A percentile compares a stretch with the other conserved stretches of the same genome.
These are phyloP conservation scores for Micromussa lordhowensis DNA, from an alignment of 92 coral and sea anemone genomes.

Conservation along the genomic window DNA sequence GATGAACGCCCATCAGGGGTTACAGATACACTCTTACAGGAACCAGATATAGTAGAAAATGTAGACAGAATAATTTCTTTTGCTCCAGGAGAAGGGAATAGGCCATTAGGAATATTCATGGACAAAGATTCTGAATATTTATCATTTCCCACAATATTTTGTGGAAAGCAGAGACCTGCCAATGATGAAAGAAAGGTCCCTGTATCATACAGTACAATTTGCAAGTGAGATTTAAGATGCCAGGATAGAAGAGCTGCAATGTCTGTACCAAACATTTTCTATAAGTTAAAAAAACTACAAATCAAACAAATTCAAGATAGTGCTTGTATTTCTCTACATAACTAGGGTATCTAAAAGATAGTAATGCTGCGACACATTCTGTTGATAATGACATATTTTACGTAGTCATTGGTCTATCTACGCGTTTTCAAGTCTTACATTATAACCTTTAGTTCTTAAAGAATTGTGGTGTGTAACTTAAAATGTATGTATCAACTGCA, in stretches of 20 bases:
- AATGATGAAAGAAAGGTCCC: slow-evolving; percentile 45
- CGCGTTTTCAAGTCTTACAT: too few relatives aligned
- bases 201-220: slow-evolving; percentile 52
- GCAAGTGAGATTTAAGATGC: slow-evolving; percentile 59
- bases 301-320: slow-evolving; percentile 60
- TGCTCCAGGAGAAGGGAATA: slow-evolving; percentile 62
- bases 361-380: too few relatives aligned
- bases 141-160: slow-evolving; percentile 70
- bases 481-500: too few relatives aligned
- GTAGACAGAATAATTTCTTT: slow-evolving; percentile 34
- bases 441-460: too few relatives aligned
- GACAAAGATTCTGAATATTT: slow-evolving; percentile 69
- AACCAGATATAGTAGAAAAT: slow-evolving; percentile 58
- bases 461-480: too few relatives aligned
- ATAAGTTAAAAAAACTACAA: slow-evolving; percentile 61
- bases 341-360: too few relatives aligned
- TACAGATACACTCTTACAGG: slow-evolving; percentile 52
- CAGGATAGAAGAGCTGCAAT: slow-evolving; percentile 67
- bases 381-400: too few relatives aligned
- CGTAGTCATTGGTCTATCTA: too few relatives aligned
- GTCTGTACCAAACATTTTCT: slow-evolving; percentile 64
- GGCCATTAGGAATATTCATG: slow-evolving; percentile 64
- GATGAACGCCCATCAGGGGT: slow-evolving; percentile 58
- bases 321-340: slow-evolving; percentile 53
- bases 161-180: slow-evolving; percentile 60